These are phyloP conservation scores for Eugnorisma glareosa DNA, from an alignment of 2,888 invertebrate genomes.

Conservation along the genomic window DNA sequence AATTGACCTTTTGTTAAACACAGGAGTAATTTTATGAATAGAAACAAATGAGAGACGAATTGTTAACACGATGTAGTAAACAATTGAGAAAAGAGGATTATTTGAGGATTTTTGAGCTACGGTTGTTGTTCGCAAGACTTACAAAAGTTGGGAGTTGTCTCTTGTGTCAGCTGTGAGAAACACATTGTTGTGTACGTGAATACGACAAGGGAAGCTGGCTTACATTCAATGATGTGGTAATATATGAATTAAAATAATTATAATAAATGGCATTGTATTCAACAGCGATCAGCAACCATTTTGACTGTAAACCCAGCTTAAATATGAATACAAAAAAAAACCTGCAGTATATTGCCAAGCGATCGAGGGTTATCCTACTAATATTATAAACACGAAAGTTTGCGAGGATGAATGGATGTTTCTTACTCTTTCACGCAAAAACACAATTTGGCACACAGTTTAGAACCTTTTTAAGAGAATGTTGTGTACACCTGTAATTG, in stretches of 20 bases:
- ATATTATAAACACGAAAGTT: no score
- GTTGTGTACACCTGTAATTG: no score
- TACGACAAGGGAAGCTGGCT: background rate
- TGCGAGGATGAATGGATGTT: no score
- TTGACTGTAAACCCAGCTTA: background rate
- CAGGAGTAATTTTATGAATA: background rate
- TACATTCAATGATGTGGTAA: background rate
- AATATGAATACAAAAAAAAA: no score
- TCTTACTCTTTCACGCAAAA: no score
- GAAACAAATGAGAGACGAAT: slow-evolving; percentile 15
- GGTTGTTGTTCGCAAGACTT: slow-evolving; percentile 11
- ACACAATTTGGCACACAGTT: no score
- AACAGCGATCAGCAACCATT: background rate
- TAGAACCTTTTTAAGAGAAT: no score
- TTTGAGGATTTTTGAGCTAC: slow-evolving; percentile 10
- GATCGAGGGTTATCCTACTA: background rate
- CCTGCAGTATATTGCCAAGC: background rate
- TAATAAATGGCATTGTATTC: background rate
- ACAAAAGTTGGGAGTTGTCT: slow-evolving; percentile 14
- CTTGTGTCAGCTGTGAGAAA: background rate
- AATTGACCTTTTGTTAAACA: background rate
- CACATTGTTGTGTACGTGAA: background rate
- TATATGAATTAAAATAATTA: background rate
- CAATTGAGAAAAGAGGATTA: slow-evolving; percentile 3
- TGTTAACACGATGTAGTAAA: slow-evolving; percentile 9